phyloP scores from a whole-genome alignment of 2,888 invertebrate genomes.

The Cordilura impudica region DNA sequence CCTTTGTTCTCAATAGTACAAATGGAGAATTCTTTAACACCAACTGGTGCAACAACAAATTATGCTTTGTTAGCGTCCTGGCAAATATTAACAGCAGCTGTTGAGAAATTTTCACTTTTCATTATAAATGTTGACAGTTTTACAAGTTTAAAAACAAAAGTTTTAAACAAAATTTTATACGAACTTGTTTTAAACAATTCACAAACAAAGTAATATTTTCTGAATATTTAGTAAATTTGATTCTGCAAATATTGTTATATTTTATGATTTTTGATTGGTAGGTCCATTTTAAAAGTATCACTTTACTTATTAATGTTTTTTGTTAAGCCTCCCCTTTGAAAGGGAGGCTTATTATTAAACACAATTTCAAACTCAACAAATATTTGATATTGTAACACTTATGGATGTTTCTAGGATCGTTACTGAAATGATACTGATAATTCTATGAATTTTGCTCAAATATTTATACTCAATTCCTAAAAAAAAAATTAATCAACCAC shows the following conservation, averaged over 20 bases:
- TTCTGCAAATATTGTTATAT: not conserved
- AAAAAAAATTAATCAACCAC: conserved; percentile 8
- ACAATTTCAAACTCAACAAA: not conserved
- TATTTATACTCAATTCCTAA: conserved; percentile 37
- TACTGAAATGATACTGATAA: conserved; percentile 36
- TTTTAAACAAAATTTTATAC: too few species aligned
- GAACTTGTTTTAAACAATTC: too few species aligned
- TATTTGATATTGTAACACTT: not conserved
- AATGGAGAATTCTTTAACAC: too few species aligned
- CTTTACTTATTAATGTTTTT: conserved; percentile 6
- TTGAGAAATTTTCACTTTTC: too few species aligned
- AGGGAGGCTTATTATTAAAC: conserved; percentile 15
- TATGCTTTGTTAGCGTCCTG: too few species aligned
- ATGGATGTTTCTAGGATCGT: conserved; percentile 32
- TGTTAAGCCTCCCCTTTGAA: conserved; percentile 42
- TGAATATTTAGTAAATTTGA: not conserved
- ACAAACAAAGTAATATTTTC: not conserved
- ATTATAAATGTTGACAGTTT: too few species aligned
- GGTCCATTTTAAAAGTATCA: not conserved
- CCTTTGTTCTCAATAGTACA: too few species aligned
- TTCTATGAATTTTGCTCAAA: not conserved
- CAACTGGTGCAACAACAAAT: too few species aligned
- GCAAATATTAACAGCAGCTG: too few species aligned
- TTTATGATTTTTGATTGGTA: not conserved
- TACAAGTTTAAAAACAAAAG: too few species aligned